These are phyloP conservation scores for Oreochromis mossambicus DNA, from an alignment of 2,797 vertebrate genomes.

Conservation along the genomic window DNA sequence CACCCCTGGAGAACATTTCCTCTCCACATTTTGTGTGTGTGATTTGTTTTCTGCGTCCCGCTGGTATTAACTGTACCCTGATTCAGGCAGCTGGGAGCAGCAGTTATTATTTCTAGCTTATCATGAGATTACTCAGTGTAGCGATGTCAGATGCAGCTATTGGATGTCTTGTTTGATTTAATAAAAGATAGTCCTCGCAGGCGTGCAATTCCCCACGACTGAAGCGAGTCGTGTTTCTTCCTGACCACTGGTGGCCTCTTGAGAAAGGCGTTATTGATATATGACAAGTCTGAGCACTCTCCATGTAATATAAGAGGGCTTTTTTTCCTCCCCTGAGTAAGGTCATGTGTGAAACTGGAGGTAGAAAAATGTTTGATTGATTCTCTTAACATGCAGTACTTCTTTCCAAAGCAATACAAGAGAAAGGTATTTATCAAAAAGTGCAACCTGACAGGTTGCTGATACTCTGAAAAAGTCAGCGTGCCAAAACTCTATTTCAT, in stretches of 20 bases:
- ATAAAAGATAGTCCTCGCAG: slow-evolving; percentile 29
- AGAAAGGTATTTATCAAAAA: neutral
- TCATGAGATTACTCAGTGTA: slow-evolving; percentile 7
- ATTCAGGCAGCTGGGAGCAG: slow-evolving; percentile 4
- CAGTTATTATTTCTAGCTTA: slow-evolving; percentile 43
- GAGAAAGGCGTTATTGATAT: slow-evolving; percentile 11
- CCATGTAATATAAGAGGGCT: neutral
- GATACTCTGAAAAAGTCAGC: neutral
- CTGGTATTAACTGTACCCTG: neutral
- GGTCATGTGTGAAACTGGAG: neutral
- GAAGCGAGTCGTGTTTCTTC: neutral
- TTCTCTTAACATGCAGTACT: neutral
- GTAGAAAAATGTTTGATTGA: slow-evolving; percentile 17
- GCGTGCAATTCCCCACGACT: neutral
- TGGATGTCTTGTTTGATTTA: slow-evolving; percentile 44
- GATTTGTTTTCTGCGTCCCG: slow-evolving; percentile 19
- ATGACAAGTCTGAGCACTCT: neutral
- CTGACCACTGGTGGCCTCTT: neutral
- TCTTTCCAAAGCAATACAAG: neutral
- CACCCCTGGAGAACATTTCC: neutral
- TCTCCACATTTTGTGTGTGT: neutral
- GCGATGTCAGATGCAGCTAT: neutral
- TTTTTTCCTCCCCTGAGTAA: neutral
- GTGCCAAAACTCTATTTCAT: neutral
- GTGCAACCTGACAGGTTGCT: neutral